These are phyloP conservation scores for Spilosoma lubricipeda DNA, from an alignment of 2,888 invertebrate genomes.

Conservation along the genomic window DNA sequence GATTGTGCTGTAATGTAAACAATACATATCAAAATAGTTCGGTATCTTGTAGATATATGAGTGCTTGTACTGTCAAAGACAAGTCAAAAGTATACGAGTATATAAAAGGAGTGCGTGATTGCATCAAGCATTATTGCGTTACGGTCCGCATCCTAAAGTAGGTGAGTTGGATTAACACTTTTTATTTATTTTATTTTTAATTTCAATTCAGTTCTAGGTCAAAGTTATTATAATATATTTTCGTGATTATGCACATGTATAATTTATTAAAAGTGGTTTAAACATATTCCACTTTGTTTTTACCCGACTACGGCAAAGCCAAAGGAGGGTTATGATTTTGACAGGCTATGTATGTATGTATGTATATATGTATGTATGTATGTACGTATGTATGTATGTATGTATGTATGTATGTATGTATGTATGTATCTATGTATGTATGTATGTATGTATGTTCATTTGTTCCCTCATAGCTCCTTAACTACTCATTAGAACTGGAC, in stretches of 20 bases:
- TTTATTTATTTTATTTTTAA: background rate
- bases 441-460: no score
- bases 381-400: no score
- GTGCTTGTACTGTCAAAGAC: slow-evolving; percentile 8
- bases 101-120: slow-evolving; percentile 32
- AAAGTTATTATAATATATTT: background rate
- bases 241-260: background rate
- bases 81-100: slow-evolving; percentile 32
- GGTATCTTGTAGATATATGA: slow-evolving; percentile 1
- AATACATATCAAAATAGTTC: background rate
- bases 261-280: background rate
- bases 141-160: slow-evolving; percentile 19
- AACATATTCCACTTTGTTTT: background rate
- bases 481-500: no score
- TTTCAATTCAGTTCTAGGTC: background rate
- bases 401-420: no score
- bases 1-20: background rate
- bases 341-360: no score
- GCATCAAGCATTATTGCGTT: slow-evolving; percentile 22
- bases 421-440: no score
- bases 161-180: slow-evolving; percentile 26
- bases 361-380: no score
- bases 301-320: no score
- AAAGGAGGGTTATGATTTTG: no score
- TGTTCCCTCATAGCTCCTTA: no score